Percentiles rank a stretch among this genome's conserved stretches.
Conservation (phyloP, 2,113 vertebrate species). For the Ciconia stormi region DNA sequence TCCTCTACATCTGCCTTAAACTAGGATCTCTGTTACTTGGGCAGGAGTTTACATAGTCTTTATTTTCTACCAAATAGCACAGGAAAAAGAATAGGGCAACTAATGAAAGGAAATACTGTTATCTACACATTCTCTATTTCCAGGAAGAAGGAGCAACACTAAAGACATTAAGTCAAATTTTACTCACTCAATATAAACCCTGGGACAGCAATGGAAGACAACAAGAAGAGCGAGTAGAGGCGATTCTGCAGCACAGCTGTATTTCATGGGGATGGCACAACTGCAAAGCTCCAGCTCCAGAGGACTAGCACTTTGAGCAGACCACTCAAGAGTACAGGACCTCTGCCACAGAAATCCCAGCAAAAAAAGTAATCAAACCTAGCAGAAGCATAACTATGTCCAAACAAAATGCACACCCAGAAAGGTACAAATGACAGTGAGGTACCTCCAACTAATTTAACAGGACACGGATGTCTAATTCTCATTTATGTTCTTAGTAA, state of each 20-base stretch:
- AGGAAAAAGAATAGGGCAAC: background rate
- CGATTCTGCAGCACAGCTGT: background rate
- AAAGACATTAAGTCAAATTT: background rate
- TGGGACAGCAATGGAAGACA: background rate
- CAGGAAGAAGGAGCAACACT: background rate
- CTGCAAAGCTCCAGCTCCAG: background rate
- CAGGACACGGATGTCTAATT: background rate
- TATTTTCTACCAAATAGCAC: background rate
- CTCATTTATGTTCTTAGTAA: background rate
- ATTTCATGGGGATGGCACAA: background rate
- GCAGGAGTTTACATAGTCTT: background rate
- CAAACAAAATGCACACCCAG: background rate
- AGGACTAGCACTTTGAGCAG: background rate
- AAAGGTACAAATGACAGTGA: background rate
- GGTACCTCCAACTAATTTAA: background rate
- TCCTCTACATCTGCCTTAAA: background rate
- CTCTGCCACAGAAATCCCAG: background rate
- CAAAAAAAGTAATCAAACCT: background rate
- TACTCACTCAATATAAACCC: background rate
- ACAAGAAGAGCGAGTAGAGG: background rate
- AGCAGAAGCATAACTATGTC: background rate
- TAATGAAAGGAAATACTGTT: background rate
- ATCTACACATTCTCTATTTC: background rate
- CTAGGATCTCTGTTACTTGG: background rate
- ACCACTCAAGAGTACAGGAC: background rate